Conservation (phyloP, 1,140 invertebrate species). For the Scaptodrosophila lebanonensis region DNA sequence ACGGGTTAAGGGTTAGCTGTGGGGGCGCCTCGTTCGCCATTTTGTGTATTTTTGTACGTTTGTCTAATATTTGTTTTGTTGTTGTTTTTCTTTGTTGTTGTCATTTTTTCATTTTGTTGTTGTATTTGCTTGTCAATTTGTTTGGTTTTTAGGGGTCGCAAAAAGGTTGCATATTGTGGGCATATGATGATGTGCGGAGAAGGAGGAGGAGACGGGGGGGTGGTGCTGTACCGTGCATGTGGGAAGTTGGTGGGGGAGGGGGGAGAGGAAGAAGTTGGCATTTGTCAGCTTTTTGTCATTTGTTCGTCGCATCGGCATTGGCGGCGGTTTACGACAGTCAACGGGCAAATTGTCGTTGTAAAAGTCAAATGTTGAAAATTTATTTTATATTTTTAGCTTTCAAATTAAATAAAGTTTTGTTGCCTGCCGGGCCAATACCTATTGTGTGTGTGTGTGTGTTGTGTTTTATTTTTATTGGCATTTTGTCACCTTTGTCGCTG, state of each 20-base stretch:
- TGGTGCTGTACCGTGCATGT: too few relatives aligned
- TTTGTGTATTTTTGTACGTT: too few relatives aligned
- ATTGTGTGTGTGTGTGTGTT: too few relatives aligned
- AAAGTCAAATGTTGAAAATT: constrained; percentile 73
- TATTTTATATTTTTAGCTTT: constrained; percentile 69
- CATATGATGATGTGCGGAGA: constrained; percentile 15
- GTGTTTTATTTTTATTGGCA: constrained; percentile 59
- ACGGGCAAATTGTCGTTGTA: constrained; percentile 65
- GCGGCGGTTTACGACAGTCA: constrained; percentile 53
- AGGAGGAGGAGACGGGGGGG: not conserved
- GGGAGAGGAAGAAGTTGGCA: too few relatives aligned
- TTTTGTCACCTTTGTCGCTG: constrained; percentile 58
- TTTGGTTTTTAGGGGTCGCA: constrained; percentile 21
- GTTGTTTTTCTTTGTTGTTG: not conserved
- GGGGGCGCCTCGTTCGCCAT: constrained; percentile 2
- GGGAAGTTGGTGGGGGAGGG: too few relatives aligned
- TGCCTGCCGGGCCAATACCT: constrained; percentile 8
- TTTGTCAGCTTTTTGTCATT: too few relatives aligned
- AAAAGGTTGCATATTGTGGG: constrained; percentile 38
- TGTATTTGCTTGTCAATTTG: not conserved
- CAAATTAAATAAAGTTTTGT: constrained; percentile 68
- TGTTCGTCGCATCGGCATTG: not conserved
- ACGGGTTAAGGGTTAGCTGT: constrained; percentile 34
- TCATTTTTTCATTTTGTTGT: not conserved
- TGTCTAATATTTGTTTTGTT: not conserved